phyloP scores from a whole-genome alignment of 2,888 invertebrate species.

The Ernsta delagoae region DNA sequence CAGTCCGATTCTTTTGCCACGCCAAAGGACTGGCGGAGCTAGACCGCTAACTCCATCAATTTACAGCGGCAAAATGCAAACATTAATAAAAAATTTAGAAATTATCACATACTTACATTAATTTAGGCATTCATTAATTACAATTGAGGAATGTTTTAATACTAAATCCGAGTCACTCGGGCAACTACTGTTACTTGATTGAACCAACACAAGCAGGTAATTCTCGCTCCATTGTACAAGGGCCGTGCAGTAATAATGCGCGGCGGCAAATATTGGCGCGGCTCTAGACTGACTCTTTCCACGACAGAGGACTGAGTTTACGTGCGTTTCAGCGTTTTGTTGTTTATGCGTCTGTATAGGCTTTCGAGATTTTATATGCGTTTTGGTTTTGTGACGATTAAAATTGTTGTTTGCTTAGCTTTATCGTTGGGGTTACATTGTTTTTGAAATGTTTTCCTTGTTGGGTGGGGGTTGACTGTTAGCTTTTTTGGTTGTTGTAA shows the following conservation, averaged over 20 bases:
- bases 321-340: conserved; percentile 15
- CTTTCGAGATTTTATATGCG: conserved; percentile 9
- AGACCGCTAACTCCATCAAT: too few species aligned
- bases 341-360: conserved; percentile 14
- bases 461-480: not conserved
- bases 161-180: too few species aligned
- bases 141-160: too few species aligned
- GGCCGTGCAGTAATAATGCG: conserved; percentile 75
- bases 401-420: conserved; percentile 20
- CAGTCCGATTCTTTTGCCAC: conserved; percentile 41
- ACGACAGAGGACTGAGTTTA: conserved; percentile 13
- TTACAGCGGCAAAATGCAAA: too few species aligned
- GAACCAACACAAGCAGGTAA: not conserved
- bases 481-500: too few species aligned
- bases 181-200: not conserved
- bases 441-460: conserved; percentile 10
- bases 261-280: conserved; percentile 78
- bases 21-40: conserved; percentile 8
- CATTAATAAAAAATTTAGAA: too few species aligned
- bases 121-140: too few species aligned
- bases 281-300: conserved; percentile 40
- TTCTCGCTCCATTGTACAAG: conserved; percentile 60
- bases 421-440: conserved; percentile 11
- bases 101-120: too few species aligned
- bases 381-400: conserved; percentile 22